A percentile compares a stretch with the other conserved stretches of the same genome.
phyloP scores from a whole-genome alignment of 2,888 invertebrate genomes.

The Eupithecia exiguata region DNA sequence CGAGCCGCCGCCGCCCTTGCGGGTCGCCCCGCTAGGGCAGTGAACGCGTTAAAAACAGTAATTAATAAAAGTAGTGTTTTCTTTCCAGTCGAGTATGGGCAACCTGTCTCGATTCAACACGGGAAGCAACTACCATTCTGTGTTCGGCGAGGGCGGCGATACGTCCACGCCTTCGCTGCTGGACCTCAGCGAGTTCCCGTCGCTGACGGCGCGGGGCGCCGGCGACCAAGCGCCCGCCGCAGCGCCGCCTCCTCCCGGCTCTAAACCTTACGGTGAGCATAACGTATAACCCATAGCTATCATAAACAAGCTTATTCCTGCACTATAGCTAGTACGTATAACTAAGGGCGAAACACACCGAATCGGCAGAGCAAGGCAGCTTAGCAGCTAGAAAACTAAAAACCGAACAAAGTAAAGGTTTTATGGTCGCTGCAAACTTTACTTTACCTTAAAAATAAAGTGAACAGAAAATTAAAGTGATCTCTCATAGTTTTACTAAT shows the following conservation, averaged over 20 bases:
- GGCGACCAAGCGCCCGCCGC: conserved; percentile 90
- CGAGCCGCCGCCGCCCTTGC: no score
- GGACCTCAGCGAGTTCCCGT: conserved; percentile 96
- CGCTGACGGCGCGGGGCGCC: conserved; percentile 93
- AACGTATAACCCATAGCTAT: no score
- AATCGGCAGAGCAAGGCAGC: not conserved
- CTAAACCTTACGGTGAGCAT: conserved; percentile 93
- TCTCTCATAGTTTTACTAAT: no score
- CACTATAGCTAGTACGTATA: not conserved
- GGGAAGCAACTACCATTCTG: conserved; percentile 91
- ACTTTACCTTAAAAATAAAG: no score
- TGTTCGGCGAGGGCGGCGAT: conserved; percentile 90
- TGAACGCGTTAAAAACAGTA: no score
- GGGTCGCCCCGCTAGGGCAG: no score
- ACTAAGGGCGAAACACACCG: not conserved
- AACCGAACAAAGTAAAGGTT: no score
- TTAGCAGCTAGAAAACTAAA: no score
- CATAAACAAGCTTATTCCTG: not conserved
- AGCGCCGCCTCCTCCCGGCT: conserved; percentile 94
- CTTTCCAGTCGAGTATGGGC: conserved; percentile 84
- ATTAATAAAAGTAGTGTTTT: no score
- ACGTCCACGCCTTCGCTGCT: conserved; percentile 93
- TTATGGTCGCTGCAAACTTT: no score
- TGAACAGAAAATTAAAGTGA: no score
- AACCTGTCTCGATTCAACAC: conserved; percentile 85